These are phyloP conservation scores for Virgularia gustaviana DNA, from an alignment of 92 coral and sea anemone species.

Conservation along the genomic window DNA sequence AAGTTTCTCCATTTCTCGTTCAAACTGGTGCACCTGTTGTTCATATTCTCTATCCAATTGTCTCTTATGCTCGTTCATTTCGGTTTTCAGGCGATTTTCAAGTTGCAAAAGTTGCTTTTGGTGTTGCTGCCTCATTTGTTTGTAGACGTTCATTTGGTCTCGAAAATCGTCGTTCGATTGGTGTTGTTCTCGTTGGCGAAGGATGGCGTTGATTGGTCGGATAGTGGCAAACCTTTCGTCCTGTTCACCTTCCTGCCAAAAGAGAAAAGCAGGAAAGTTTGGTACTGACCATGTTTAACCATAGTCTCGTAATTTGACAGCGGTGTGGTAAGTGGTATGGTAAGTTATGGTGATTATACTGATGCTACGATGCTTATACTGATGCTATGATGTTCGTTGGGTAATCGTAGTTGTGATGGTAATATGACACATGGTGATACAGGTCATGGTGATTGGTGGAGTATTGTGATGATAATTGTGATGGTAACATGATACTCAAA, in stretches of 20 bases:
- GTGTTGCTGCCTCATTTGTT: slow-evolving; percentile 88
- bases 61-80: slow-evolving; percentile 93
- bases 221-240: slow-evolving; percentile 98
- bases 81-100: slow-evolving; percentile 76
- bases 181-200: slow-evolving; percentile 84
- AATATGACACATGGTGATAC: too few relatives aligned
- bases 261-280: slow-evolving; percentile 25
- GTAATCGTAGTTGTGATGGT: too few relatives aligned
- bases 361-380: too few relatives aligned
- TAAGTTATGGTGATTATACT: too few relatives aligned
- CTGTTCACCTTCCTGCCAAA: slow-evolving; percentile 61
- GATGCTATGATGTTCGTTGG: too few relatives aligned
- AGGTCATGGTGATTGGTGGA: too few relatives aligned
- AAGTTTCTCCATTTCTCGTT: slow-evolving; percentile 82
- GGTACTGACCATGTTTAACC: too few relatives aligned
- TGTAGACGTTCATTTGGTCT: slow-evolving; percentile 91
- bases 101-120: slow-evolving; percentile 77
- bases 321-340: too few relatives aligned
- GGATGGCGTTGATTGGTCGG: slow-evolving; percentile 92
- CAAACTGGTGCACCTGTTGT: slow-evolving; percentile 95
- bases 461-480: too few relatives aligned
- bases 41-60: slow-evolving; percentile 89
- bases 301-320: too few relatives aligned
- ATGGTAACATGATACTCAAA: too few relatives aligned
- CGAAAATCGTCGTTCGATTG: slow-evolving; percentile 80